A percentile compares a stretch with the other conserved stretches of the same genome.
These are phyloP conservation scores for Aulostomus chinensis DNA, from an alignment of 2,797 vertebrate species.

Conservation along the genomic window DNA sequence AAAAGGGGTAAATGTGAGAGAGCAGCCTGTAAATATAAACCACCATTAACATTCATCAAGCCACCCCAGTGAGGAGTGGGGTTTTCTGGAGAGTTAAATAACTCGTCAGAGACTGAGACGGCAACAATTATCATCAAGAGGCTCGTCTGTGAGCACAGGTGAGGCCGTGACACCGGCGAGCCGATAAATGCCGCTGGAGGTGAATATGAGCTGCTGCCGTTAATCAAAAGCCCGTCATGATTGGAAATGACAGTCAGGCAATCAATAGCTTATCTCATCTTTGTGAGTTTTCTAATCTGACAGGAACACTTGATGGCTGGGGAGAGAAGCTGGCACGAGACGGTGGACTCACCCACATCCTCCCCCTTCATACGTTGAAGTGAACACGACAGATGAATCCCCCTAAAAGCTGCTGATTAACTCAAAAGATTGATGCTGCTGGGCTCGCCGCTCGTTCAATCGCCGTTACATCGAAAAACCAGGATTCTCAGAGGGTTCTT, in stretches of 20 bases:
- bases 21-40: constrained; percentile 32
- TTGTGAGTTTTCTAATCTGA: constrained; percentile 45
- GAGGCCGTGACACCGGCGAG: constrained; percentile 18
- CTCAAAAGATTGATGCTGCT: constrained; percentile 11
- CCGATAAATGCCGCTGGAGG: constrained; percentile 24
- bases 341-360: neutral
- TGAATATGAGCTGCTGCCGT: constrained; percentile 29
- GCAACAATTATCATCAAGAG: no score
- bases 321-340: neutral
- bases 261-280: constrained; percentile 39
- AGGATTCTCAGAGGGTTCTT: constrained; percentile 15
- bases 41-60: constrained; percentile 42
- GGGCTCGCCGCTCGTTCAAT: constrained; percentile 11
- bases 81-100: neutral
- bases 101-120: no score
- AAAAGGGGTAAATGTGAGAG: constrained; percentile 1
- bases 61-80: constrained; percentile 38
- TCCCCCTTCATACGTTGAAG: constrained; percentile 11
- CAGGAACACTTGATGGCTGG: constrained; percentile 19
- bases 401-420: constrained; percentile 22
- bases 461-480: constrained; percentile 19
- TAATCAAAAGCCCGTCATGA: constrained; percentile 46
- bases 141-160: constrained; percentile 15
- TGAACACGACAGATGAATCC: constrained; percentile 13
- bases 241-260: constrained; percentile 50